phyloP scores from a whole-genome alignment of 2,797 vertebrate genomes.

The Bufotes viridis region DNA sequence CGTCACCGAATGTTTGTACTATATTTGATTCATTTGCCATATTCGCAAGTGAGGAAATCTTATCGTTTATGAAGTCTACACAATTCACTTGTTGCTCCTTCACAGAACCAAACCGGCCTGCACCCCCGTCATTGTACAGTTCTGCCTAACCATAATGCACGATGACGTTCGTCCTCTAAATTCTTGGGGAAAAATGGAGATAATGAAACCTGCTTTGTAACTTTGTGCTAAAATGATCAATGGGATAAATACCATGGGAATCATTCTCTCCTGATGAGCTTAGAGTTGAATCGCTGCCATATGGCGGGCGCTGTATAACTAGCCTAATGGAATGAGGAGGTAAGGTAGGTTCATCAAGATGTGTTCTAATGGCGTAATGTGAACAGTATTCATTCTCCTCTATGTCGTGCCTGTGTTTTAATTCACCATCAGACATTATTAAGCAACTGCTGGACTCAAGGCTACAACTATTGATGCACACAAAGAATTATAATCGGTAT shows the following conservation, averaged over 20 bases:
- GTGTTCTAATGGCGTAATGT: slow-evolving; percentile 8
- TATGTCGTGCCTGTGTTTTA: background rate
- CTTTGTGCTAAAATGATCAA: slow-evolving; percentile 22
- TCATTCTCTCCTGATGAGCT: slow-evolving; percentile 15
- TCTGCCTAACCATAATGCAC: background rate
- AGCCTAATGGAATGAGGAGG: slow-evolving; percentile 23
- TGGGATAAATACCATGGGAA: slow-evolving; percentile 16
- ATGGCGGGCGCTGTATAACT: background rate
- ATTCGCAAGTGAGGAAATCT: background rate
- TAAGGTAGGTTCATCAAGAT: slow-evolving; percentile 15
- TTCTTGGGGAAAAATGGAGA: background rate
- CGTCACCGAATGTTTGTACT: no score
- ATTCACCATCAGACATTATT: background rate
- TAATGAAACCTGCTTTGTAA: slow-evolving; percentile 4
- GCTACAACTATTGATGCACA: background rate
- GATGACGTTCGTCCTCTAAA: background rate
- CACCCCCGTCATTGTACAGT: background rate
- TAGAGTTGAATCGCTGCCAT: slow-evolving; percentile 34
- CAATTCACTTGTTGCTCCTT: background rate
- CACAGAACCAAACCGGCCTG: background rate
- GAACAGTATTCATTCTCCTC: background rate
- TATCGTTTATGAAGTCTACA: background rate
- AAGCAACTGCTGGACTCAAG: slow-evolving; percentile 1
- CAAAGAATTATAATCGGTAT: background rate
- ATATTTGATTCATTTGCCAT: no score